Evolutionary conservation across 2,113 vertebrate species (phyloP).

Genomic region (Pygoscelis antarcticus): DNA sequence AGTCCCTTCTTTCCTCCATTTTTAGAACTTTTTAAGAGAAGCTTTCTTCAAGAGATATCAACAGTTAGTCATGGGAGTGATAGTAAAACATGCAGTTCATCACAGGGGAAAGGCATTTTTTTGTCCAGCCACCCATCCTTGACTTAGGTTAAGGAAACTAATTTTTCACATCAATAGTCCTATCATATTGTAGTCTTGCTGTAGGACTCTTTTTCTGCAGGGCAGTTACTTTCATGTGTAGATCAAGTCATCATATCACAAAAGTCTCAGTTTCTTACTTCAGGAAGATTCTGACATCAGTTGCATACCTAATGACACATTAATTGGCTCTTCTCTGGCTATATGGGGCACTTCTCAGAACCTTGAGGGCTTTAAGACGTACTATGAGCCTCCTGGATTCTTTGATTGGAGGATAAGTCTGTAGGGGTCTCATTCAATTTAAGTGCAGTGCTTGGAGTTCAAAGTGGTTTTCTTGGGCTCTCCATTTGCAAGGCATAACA

Average conservation of each 20-base stretch:
- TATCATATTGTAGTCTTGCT: background rate
- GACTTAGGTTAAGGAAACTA: background rate
- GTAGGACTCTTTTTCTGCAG: background rate
- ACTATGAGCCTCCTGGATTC: background rate
- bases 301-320: background rate
- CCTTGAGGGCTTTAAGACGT: background rate
- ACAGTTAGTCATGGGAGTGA: background rate
- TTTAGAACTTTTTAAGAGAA: background rate
- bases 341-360: background rate
- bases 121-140: background rate
- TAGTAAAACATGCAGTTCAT: background rate
- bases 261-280: background rate
- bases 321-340: background rate
- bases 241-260: background rate
- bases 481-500: background rate
- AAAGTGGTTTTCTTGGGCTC: background rate
- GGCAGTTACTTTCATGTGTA: background rate
- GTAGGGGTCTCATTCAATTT: background rate
- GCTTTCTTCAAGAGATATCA: background rate
- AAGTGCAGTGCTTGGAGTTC: background rate
- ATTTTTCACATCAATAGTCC: background rate
- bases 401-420: background rate
- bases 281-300: background rate
- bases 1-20: background rate
- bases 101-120: background rate